Percentiles rank a stretch among this genome's conserved stretches.
These are phyloP conservation scores for Aphelinus atriplicis DNA, from an alignment of 1,140 invertebrate genomes.

Conservation along the genomic window DNA sequence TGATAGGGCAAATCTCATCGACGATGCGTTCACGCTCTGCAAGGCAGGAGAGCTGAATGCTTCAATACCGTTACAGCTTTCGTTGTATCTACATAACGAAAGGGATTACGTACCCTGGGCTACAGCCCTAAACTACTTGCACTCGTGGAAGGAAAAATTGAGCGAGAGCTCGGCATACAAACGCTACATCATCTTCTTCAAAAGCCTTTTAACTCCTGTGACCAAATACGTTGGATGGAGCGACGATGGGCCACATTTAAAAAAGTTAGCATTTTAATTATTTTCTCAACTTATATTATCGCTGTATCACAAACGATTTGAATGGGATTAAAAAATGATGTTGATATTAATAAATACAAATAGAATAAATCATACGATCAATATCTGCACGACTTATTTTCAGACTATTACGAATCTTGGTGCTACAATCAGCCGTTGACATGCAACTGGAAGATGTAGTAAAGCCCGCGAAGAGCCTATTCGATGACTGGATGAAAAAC, in stretches of 20 bases:
- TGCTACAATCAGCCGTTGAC: constrained; percentile 71
- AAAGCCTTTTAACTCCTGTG: constrained; percentile 70
- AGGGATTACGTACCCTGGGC: constrained; percentile 80
- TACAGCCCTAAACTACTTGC: constrained; percentile 76
- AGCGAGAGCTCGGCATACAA: constrained; percentile 74
- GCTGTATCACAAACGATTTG: too few species aligned
- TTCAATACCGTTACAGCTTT: constrained; percentile 74
- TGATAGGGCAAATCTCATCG: constrained; percentile 79
- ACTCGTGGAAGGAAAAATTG: constrained; percentile 74
- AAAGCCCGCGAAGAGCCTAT: constrained; percentile 70
- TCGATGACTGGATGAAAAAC: constrained; percentile 74
- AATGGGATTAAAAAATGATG: too few species aligned
- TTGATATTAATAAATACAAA: too few species aligned
- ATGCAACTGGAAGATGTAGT: constrained; percentile 73
- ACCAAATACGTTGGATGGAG: constrained; percentile 74
- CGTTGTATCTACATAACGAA: constrained; percentile 78
- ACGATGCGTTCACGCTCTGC: constrained; percentile 81
- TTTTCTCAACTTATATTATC: too few species aligned
- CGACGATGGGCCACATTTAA: constrained; percentile 74
- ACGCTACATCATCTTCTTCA: constrained; percentile 72
- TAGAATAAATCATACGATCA: too few species aligned
- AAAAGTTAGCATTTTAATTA: constrained; percentile 65
- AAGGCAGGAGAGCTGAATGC: constrained; percentile 79
- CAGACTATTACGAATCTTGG: constrained; percentile 70
- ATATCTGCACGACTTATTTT: constrained; percentile 6